Evolutionary conservation across 2,113 vertebrate species (phyloP), one percentile per base, ranked within the genome.

Genomic region (Delphinus delphis): DNA sequence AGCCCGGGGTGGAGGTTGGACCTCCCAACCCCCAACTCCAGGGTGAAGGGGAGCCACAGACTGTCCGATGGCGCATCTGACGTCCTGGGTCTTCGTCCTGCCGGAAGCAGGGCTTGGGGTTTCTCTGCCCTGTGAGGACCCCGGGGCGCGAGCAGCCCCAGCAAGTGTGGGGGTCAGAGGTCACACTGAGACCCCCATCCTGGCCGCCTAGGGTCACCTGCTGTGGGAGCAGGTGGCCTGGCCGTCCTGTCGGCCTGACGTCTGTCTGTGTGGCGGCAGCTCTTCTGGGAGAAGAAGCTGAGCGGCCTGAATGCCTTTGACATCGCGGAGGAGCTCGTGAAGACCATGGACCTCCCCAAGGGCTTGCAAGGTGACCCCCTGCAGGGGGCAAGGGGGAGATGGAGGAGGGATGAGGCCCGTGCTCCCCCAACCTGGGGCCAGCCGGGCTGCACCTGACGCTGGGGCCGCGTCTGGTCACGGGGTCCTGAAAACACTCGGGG

Each of bases 251-350:
- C 0, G 2, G n/a, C 50, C 38, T 62, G 41, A 86, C 3, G 21
- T 70, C 20, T 68, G 17, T 91, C n/a, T 18, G 50, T 86, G 21
- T 86, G 21, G 18, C 0, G 5, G 0, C 98, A 99, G 99, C 99
- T 99, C 25, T 99, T 99, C 98, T 99, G 99, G 99, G 99, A 99
- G 98, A 99, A 99, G 99, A 99, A 99, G 79, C 98, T 99, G 86
- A 99, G 99, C 38, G 99, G 99, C 5, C 99, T 99, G 87, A 99
- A 99, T 2, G 99, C 99, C 53, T 99, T 99, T 60, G 99, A 99
- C 98, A 99, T 99, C 12, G 99, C 99, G 0, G 99, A 99, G 97
- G 99, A 99, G 98, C 98, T 99, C 76, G 99, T 99, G 95, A 99
- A 99, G 97, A 99, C 99, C 10, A 99, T 99, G 99, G 99, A 99